Evolutionary conservation across 2,797 vertebrate genomes (phyloP).

Genomic region (Sebastes minor): DNA sequence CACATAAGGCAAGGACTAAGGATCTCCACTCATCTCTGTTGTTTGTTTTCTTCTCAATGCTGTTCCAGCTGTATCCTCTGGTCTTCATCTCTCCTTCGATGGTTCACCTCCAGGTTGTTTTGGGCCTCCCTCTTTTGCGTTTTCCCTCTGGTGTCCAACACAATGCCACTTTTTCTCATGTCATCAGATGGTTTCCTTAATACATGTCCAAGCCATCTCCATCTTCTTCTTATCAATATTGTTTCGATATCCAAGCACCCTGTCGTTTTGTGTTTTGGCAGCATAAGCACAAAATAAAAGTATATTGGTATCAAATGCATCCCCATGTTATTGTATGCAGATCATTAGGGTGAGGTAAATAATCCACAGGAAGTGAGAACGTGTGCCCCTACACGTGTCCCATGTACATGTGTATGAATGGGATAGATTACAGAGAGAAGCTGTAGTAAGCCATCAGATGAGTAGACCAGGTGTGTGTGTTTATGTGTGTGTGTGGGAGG

Average conservation of each 20-base stretch:
- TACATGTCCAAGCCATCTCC: too few relatives aligned
- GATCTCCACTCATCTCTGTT: too few relatives aligned
- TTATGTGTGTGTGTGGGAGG: background rate
- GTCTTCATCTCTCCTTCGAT: too few relatives aligned
- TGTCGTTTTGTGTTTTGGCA: background rate
- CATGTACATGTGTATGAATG: background rate
- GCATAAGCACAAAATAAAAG: background rate
- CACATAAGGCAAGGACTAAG: rapidly evolving
- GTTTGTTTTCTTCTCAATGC: too few relatives aligned
- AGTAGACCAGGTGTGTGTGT: slow-evolving; percentile 29
- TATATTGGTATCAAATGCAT: background rate
- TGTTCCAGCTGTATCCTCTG: too few relatives aligned
- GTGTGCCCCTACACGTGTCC: background rate
- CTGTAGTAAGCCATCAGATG: slow-evolving; percentile 11
- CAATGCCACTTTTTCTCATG: too few relatives aligned
- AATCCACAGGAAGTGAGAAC: background rate
- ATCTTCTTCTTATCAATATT: too few relatives aligned
- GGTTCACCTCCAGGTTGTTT: too few relatives aligned
- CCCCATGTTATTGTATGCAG: background rate
- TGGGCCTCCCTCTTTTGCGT: too few relatives aligned
- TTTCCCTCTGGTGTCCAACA: too few relatives aligned
- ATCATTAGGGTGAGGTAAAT: background rate
- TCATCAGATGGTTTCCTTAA: too few relatives aligned
- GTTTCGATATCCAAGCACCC: too few relatives aligned
- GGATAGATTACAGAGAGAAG: slow-evolving; percentile 8